Evolutionary conservation across 1,140 invertebrate species (phyloP).

Genomic region (Laodelphax striatellus): DNA sequence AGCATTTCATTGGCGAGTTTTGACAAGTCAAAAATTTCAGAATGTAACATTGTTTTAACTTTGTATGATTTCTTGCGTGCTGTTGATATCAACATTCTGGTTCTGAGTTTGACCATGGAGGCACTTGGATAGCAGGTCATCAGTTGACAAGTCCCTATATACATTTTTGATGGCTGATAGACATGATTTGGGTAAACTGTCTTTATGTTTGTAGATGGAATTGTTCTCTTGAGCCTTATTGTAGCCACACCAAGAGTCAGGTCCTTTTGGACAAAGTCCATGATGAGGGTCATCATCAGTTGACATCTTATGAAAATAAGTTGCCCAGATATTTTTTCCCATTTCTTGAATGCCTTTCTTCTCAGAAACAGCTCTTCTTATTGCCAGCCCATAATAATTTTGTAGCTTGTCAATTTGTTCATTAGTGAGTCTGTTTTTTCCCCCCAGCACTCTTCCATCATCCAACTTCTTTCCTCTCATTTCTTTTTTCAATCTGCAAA

Average conservation of each 20-base stretch:
- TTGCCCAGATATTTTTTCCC: conserved; percentile 21
- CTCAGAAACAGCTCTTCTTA: conserved; percentile 9
- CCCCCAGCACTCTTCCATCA: conserved; percentile 6
- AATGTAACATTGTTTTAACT: no score
- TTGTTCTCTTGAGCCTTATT: not conserved
- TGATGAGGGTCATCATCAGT: conserved; percentile 20
- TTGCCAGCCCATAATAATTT: conserved; percentile 21
- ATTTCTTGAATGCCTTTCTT: conserved; percentile 10
- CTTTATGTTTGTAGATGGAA: conserved; percentile 1
- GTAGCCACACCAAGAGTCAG: conserved; percentile 19
- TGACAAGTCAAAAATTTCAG: no score
- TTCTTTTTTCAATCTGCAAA: conserved; percentile 11
- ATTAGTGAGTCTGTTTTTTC: conserved; percentile 18
- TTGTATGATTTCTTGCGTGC: no score
- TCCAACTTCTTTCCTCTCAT: conserved; percentile 8
- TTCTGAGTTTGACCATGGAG: conserved; percentile 22
- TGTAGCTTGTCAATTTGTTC: conserved; percentile 19
- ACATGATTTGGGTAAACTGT: not conserved
- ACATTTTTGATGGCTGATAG: conserved; percentile 16
- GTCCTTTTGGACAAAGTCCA: conserved; percentile 15
- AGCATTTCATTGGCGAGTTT: no score
- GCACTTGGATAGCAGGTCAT: conserved; percentile 20
- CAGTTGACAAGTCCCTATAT: conserved; percentile 20
- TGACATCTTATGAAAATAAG: conserved; percentile 18
- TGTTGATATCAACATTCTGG: no score